These are phyloP conservation scores for Sialis lutaria DNA, from an alignment of 2,888 invertebrate genomes.

Conservation along the genomic window DNA sequence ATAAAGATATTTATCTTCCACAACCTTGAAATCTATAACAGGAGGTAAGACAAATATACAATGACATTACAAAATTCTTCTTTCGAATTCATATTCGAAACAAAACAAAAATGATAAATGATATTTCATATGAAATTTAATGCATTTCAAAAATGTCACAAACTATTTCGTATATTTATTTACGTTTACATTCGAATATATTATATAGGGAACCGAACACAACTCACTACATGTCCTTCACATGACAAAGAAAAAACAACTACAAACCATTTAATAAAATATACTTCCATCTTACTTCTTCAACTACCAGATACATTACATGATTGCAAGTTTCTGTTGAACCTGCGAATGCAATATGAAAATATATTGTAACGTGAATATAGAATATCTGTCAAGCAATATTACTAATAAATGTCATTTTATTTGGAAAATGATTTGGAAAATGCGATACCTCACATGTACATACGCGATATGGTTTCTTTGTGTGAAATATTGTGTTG, in stretches of 20 bases:
- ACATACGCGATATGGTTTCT: background rate
- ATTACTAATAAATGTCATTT: constrained; percentile 7
- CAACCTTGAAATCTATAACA: too few species aligned
- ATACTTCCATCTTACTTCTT: too few species aligned
- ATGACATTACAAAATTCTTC: too few species aligned
- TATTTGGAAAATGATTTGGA: constrained; percentile 5
- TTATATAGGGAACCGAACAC: background rate
- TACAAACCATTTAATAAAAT: too few species aligned
- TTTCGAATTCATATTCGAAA: background rate
- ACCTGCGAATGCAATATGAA: background rate
- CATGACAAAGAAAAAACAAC: too few species aligned
- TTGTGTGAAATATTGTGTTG: too few species aligned
- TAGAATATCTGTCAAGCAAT: constrained; percentile 6
- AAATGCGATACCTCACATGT: background rate
- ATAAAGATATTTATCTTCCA: too few species aligned
- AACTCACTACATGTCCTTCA: too few species aligned
- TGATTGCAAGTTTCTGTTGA: background rate
- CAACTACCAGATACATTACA: too few species aligned
- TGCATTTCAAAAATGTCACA: constrained; percentile 6
- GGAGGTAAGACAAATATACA: too few species aligned
- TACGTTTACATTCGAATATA: background rate
- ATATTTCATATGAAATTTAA: constrained; percentile 6
- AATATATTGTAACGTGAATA: constrained; percentile 4
- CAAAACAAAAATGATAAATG: constrained; percentile 4
- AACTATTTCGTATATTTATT: background rate